Base-by-base conservation (phyloP, 2,797 vertebrate genomes). In the Megaceryle alcyon region DNA sequence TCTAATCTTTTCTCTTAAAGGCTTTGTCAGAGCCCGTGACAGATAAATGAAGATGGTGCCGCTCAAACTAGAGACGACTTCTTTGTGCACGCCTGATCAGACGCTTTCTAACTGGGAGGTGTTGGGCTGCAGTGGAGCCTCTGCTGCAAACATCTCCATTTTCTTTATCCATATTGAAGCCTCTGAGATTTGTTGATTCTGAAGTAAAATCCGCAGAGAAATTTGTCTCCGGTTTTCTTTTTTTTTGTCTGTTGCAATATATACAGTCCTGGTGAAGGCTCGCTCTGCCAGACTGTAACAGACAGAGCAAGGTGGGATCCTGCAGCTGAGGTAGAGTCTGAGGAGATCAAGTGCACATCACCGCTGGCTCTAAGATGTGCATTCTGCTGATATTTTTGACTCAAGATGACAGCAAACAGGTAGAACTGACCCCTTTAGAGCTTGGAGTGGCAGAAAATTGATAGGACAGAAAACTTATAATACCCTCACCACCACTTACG, bases 1-100 rank as follows among this genome's bases (percentile, higher is more conserved):
- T 96, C 86, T 91, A 78, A 96, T 97, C 88, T 96, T 92, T 92
- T 94, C 76, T 73, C 87, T 97, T 96, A 97, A 98, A 93, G 23
- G 65, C 64, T 85, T 91, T 95, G 87, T 96, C 91, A 95, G 92
- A 94, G 85, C 71, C 56, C 10, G 2, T 96, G 95, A 94, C 82
- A 94, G 92, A 73, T 94, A 94, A 97, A 95, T 86, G 80, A 76
- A 92, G 72, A 80, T 5, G 10, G 28, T 87, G 33, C 59, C 49
- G 41, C 31, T 96, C 75, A 68, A 77, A 83, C 75, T 78, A n/a
- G 65, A 43, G 72, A 59, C 56, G 65, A 66, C 56, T 83, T 86
- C 64, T 48, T 86, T 76, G 76, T 85, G 28, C 31, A 14, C 10
- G 11, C 1, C 2, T 10, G 85, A 82, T 49, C 51, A 12, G 61